Evolutionary conservation across 2,113 vertebrate species (phyloP).

Genomic region (Cinclus cinclus): DNA sequence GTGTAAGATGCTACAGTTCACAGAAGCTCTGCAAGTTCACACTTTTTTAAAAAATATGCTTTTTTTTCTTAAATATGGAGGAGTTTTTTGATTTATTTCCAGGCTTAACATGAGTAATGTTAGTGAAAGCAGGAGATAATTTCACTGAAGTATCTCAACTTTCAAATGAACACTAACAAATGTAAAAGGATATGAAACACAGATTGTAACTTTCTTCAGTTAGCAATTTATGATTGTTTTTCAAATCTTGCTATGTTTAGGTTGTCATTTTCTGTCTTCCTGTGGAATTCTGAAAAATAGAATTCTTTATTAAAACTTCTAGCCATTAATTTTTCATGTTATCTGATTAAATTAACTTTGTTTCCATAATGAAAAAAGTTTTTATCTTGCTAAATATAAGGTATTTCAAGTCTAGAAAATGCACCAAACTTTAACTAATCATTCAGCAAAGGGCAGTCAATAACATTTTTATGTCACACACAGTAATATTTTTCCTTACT

Average conservation of each 20-base stretch:
- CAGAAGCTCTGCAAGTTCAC: not conserved
- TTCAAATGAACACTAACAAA: not conserved
- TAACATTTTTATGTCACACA: not conserved
- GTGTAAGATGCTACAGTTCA: not conserved
- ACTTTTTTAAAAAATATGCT: not conserved
- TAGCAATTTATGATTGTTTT: not conserved
- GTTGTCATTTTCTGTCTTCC: not conserved
- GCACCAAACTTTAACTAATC: not conserved
- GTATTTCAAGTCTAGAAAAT: not conserved
- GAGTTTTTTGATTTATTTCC: not conserved
- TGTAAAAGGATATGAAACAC: not conserved
- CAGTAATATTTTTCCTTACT: not conserved
- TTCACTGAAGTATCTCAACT: not conserved
- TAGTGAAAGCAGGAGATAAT: not conserved
- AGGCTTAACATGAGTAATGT: not conserved
- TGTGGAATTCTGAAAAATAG: not conserved
- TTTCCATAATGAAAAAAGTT: not conserved
- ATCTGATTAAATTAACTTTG: not conserved
- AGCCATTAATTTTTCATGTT: not conserved
- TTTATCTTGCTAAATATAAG: not conserved
- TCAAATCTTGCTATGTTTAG: not conserved
- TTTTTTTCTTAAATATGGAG: not conserved
- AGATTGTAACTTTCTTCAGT: not conserved
- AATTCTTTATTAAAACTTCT: not conserved
- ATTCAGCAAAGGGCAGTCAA: not conserved